Evolutionary conservation across 2,113 vertebrate genomes (phyloP), one percentile per base, ranked within the genome.

Genomic region (Thunnus maccoyii): DNA sequence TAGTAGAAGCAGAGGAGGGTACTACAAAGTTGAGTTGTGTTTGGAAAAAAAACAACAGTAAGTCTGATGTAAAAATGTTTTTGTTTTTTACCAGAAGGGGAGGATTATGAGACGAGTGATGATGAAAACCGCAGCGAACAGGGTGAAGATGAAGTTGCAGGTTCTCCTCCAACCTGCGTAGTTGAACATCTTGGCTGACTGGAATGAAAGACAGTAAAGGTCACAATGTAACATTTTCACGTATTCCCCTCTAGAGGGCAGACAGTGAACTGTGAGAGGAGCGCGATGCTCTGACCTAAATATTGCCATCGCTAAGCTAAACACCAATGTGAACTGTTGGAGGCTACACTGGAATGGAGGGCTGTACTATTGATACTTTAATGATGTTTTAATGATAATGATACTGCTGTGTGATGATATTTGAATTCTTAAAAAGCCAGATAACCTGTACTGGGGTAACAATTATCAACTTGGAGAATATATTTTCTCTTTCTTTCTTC

Each of bases 121-220:
- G 81, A 99, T 96, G 94, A 99, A 99, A 79, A 98, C 94, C 0
- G 90, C 84, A 0, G 98, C 97, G 0, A 99, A 99, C 72, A 96
- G 0, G 2, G 96, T 96, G 94, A 99, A 99, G 86, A 99, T 95
- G 64, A 93, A 94, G 93, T 99, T 98, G 90, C 97, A 99, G 17
- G 96, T 97, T 84, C 95, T 97, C 60, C 95, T 97, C 98, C 98
- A 99, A 16, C 96, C 97, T 0, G 97, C 98, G 0, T 99, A 99
- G 94, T 98, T 99, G 77, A 99, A 99, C 96, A 99, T 99, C 92
- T 99, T 99, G 86, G 98, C 98, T 0, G 97, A 97, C 97, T 98
- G 68, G 5, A 83, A 82, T 0, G 3, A 72, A 17, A 30, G 18
- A 22, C 11, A 50, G 32, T 17, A 55, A 27, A 83, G 17, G 50